Percentiles rank a stretch among this genome's conserved stretches.
phyloP scores from a whole-genome alignment of 2,113 vertebrate species.

The Myxocyprinus asiaticus region DNA sequence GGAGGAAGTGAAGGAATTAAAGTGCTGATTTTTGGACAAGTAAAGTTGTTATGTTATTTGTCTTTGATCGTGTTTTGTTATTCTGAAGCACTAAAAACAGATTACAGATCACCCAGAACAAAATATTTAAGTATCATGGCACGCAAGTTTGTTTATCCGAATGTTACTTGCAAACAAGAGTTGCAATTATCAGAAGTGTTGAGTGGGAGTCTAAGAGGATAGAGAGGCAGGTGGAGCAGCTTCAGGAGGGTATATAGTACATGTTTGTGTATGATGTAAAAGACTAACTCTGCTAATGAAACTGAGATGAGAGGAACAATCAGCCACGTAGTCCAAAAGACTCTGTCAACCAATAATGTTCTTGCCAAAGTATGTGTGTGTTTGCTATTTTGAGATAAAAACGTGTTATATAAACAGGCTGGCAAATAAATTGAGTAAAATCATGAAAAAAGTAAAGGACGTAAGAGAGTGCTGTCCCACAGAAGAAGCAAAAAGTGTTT shows the following conservation, averaged over 20 bases:
- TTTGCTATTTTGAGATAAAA: not conserved
- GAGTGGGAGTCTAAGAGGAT: not conserved
- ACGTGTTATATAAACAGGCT: conserved; percentile 9
- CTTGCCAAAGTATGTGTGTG: not conserved
- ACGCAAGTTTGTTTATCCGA: not conserved
- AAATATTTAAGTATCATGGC: not conserved
- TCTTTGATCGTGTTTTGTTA: not conserved
- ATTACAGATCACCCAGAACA: not conserved
- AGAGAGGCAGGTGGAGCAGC: not conserved
- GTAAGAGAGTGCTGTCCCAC: not conserved
- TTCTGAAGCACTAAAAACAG: conserved; percentile 15
- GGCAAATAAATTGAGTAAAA: not conserved
- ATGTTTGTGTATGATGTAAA: not conserved
- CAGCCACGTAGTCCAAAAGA: not conserved
- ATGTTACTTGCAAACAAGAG: not conserved
- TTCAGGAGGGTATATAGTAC: not conserved
- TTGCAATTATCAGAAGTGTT: conserved; percentile 8
- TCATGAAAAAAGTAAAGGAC: not conserved
- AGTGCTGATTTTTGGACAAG: conserved; percentile 1
- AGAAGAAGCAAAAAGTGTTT: not conserved
- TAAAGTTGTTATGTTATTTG: not conserved
- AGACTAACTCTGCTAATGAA: conserved; percentile 22
- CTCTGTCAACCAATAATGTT: not conserved
- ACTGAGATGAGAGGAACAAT: not conserved
- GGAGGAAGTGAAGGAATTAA: not conserved